phyloP scores from a whole-genome alignment of 1,140 invertebrate genomes.

The Anastrepha ludens region DNA sequence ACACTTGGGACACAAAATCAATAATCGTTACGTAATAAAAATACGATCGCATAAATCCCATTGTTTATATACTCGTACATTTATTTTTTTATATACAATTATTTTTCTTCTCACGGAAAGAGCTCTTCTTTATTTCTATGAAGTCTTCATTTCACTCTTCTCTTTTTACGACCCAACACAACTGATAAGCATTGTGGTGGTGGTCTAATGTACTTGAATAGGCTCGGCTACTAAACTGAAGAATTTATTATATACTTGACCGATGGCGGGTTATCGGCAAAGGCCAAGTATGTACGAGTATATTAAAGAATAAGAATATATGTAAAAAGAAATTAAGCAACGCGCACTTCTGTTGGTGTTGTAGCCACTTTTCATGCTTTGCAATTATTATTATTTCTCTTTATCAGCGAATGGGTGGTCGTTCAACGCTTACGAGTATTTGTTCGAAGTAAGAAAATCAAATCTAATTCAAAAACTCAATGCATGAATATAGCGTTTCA shows the following conservation, averaged over 20 bases:
- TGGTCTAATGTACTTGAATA: background rate
- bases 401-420: slow-evolving; percentile 41
- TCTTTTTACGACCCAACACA: background rate
- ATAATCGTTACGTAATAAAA: slow-evolving; percentile 28
- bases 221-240: background rate
- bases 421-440: background rate
- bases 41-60: slow-evolving; percentile 20
- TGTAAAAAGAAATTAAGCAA: too few relatives aligned
- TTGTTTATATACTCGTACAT: background rate
- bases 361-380: background rate
- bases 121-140: background rate
- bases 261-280: slow-evolving; percentile 3
- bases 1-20: background rate
- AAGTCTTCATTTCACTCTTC: slow-evolving; percentile 18
- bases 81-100: background rate
- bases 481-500: background rate
- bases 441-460: background rate
- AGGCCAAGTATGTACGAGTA: background rate
- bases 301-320: background rate
- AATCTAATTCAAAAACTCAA: background rate
- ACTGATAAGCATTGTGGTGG: background rate
- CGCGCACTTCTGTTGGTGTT: background rate
- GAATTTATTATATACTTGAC: slow-evolving; percentile 41
- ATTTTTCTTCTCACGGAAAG: background rate
- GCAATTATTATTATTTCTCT: slow-evolving; percentile 45